Percentiles rank a stretch among this genome's conserved stretches.
phyloP scores from a whole-genome alignment of 2,113 vertebrate genomes.

The Phyllostomus hastatus region DNA sequence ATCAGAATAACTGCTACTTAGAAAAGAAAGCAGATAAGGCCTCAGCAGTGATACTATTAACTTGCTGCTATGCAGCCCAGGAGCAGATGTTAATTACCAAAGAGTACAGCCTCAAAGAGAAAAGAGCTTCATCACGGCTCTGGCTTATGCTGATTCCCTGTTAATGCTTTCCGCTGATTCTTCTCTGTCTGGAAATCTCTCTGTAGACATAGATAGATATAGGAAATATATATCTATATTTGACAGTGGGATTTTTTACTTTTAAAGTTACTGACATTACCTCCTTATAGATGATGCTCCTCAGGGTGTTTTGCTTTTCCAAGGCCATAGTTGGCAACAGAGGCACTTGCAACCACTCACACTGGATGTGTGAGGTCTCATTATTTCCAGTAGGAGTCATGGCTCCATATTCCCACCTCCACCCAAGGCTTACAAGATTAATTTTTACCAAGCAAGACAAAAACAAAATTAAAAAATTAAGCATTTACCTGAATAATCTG shows the following conservation, averaged over 20 bases:
- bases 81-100: conserved; percentile 65
- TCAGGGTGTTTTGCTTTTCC: not conserved
- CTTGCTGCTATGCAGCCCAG: conserved; percentile 9
- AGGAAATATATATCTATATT: not conserved
- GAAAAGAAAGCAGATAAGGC: conserved; percentile 13
- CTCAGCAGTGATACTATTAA: conserved; percentile 23
- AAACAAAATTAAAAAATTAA: not conserved
- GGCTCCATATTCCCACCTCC: not conserved
- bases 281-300: not conserved
- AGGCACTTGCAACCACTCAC: not conserved
- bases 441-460: not conserved
- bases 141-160: conserved; percentile 39
- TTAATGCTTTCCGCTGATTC: not conserved
- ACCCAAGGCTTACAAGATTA: not conserved
- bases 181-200: conserved; percentile 15
- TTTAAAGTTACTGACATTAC: not conserved
- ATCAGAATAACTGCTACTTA: not conserved
- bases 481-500: not conserved
- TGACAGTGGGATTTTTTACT: not conserved
- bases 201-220: not conserved
- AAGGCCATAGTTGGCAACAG: not conserved
- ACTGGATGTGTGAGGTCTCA: not conserved
- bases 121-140: conserved; percentile 47
- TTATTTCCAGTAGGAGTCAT: not conserved
- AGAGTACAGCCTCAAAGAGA: not conserved